These are phyloP conservation scores for Drosophila kambysellisi DNA, from an alignment of 2,888 invertebrate species.

Conservation along the genomic window DNA sequence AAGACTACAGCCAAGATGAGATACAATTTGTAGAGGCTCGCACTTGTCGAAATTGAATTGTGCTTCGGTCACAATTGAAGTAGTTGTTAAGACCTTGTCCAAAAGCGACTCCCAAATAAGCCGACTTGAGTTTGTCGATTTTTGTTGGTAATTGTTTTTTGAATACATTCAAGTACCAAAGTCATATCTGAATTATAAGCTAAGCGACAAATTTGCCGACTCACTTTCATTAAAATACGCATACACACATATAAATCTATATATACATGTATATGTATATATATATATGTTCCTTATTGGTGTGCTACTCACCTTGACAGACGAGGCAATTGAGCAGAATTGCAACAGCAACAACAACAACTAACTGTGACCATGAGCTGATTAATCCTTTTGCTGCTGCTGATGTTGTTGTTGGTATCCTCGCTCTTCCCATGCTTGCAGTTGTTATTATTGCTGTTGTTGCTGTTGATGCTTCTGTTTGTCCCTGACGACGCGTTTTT, in stretches of 20 bases:
- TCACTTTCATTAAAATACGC: slow-evolving; percentile 9
- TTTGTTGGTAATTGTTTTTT: slow-evolving; percentile 29
- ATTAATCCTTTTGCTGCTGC: slow-evolving; percentile 60
- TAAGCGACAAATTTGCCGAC: neutral
- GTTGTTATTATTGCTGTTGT: slow-evolving; percentile 21
- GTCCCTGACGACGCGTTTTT: slow-evolving; percentile 82
- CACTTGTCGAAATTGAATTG: slow-evolving; percentile 35
- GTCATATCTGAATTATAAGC: slow-evolving; percentile 35
- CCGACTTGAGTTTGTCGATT: slow-evolving; percentile 1
- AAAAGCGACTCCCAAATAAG: slow-evolving; percentile 16
- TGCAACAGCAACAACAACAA: slow-evolving; percentile 69
- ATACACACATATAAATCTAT: no score
- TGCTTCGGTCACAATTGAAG: slow-evolving; percentile 29
- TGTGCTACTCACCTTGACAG: slow-evolving; percentile 76
- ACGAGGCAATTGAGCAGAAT: slow-evolving; percentile 70
- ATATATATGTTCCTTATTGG: neutral
- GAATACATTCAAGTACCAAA: slow-evolving; percentile 10
- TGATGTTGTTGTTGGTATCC: slow-evolving; percentile 31
- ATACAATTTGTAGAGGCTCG: slow-evolving; percentile 21
- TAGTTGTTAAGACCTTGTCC: slow-evolving; percentile 35
- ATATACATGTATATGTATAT: neutral
- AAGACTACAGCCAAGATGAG: slow-evolving; percentile 9
- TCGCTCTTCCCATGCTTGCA: slow-evolving; percentile 29
- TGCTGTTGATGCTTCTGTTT: slow-evolving; percentile 52
- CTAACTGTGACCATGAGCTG: slow-evolving; percentile 62